Evolutionary conservation across 1,140 invertebrate species (phyloP), one percentile per base, ranked within the genome.

Genomic region (Drosophila ohnishii): DNA sequence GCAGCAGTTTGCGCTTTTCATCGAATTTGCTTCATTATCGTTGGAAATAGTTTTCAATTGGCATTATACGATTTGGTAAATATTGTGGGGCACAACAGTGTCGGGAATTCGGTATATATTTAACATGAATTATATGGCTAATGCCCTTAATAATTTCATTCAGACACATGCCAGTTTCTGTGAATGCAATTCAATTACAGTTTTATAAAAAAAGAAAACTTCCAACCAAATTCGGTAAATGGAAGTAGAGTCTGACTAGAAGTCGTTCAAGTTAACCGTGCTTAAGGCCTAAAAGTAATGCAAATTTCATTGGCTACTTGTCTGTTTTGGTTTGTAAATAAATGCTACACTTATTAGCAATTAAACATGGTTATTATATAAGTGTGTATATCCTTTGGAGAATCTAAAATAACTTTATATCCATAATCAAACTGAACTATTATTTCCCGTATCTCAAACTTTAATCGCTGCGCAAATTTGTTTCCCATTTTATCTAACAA

Each of bases 41-140:
- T 71, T 71, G 65, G 35, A 71, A 59, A 72, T 71, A 72, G 67
- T 72, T 71, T 72, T 58, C 69, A 40, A 72, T 72, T 72, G 48
- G 34, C 66, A 71, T 71, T 59, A 59, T 71, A 47, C 53, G 69
- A 59, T 25, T 59, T 56, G 35, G 30, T 71, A 71, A 72, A 72
- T 72, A 72, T 71, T 59, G 13, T 50, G 65, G 40, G n/a, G 42
- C n/a, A 28, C 47, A 70, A 71, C 67, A 71, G 35, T 57, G 28
- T 35, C 5, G n/a, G 13, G 44, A 71, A 72, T 59, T 39, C 9
- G 10, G 13, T 39, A 13, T 35, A 5, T 39, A 71, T 50, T 70
- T 28, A 70, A 16, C 11, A 30, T 7, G 11, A 64, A 67, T 63
- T 47, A 5, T 5, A 32, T 60, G 22, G 34, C 1, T 25, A 32